Evolutionary conservation across 2,113 vertebrate genomes (phyloP).

Genomic region (Vireo altiloquus): DNA sequence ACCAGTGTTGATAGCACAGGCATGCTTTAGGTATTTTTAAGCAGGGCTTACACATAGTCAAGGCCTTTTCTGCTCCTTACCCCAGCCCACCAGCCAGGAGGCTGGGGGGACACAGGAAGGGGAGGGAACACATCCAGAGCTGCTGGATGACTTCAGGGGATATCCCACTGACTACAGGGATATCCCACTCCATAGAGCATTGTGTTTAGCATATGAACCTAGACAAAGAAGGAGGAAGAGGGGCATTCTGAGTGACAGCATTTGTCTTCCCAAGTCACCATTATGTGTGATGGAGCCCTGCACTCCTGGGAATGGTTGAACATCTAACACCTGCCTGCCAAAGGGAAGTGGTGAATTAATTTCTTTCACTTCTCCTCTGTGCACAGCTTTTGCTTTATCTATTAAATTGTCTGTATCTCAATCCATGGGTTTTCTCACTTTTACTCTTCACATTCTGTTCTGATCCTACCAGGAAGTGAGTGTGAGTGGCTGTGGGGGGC

Average conservation of each 20-base stretch:
- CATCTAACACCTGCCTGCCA: background rate
- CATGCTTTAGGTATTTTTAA: background rate
- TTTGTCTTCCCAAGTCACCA: background rate
- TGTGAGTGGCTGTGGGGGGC: background rate
- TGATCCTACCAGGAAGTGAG: background rate
- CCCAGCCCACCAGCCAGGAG: background rate
- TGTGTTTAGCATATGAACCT: background rate
- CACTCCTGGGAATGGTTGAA: background rate
- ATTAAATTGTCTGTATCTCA: background rate
- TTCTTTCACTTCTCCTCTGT: background rate
- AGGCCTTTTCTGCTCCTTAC: background rate
- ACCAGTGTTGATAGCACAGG: background rate
- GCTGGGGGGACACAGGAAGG: background rate
- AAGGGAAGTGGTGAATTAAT: background rate
- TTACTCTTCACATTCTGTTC: background rate
- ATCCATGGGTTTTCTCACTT: background rate
- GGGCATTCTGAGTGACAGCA: background rate
- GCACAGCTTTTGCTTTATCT: background rate
- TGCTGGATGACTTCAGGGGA: too few relatives aligned
- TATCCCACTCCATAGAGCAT: background rate
- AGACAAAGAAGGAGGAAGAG: background rate
- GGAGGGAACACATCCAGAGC: background rate
- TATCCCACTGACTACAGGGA: background rate
- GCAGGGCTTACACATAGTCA: rapidly evolving
- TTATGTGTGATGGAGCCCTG: background rate